These are phyloP conservation scores for Hemitrygon akajei DNA, from an alignment of 2,797 vertebrate species.

Conservation along the genomic window DNA sequence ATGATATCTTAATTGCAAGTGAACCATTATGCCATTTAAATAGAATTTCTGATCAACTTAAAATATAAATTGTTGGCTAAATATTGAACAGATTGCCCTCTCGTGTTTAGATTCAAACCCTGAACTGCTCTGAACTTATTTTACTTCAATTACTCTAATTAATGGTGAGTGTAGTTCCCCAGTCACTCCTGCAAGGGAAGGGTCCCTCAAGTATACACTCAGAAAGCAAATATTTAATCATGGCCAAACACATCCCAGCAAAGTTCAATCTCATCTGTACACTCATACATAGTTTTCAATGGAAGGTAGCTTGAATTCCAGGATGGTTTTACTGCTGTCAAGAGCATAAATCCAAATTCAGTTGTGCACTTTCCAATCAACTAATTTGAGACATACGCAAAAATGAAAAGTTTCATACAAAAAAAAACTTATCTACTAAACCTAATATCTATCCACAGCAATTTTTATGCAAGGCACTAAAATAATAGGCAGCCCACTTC, in stretches of 20 bases:
- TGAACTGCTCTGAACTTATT: neutral
- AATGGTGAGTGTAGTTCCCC: neutral
- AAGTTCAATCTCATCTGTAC: neutral
- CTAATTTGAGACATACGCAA: neutral
- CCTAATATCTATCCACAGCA: neutral
- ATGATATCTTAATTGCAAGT: neutral
- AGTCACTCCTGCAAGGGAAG: neutral
- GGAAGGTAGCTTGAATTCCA: neutral
- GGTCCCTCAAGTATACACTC: neutral
- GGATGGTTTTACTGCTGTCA: neutral
- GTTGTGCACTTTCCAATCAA: neutral
- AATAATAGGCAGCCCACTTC: neutral
- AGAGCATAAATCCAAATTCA: neutral
- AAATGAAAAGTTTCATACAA: neutral
- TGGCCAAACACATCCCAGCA: neutral
- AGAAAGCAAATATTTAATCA: neutral
- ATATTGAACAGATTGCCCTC: neutral
- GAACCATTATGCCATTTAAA: neutral
- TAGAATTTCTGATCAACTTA: slow-evolving; percentile 2
- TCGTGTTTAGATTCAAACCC: neutral
- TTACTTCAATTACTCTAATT: neutral
- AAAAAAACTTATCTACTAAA: neutral
- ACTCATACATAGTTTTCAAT: neutral
- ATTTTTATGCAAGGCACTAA: neutral
- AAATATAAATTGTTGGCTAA: neutral